phyloP scores from a whole-genome alignment of 2,888 invertebrate species.

The Epistrophe grossulariae region DNA sequence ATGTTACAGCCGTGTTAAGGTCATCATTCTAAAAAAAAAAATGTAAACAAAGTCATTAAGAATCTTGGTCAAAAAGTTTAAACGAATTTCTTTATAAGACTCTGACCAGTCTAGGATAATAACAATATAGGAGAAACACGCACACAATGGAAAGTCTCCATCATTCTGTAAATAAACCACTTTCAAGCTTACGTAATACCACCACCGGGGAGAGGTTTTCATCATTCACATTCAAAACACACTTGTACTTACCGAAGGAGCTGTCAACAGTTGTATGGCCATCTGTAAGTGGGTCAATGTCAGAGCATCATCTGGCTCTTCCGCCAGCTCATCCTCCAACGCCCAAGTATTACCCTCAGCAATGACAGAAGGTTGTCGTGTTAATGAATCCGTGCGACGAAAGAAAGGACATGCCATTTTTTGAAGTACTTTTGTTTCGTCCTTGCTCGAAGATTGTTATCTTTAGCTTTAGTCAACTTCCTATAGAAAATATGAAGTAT shows the following conservation, averaged over 20 bases:
- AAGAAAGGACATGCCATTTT: constrained; percentile 84
- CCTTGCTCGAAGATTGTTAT: constrained; percentile 36
- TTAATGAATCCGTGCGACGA: constrained; percentile 81
- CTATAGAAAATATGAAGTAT: not conserved
- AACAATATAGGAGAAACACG: not conserved
- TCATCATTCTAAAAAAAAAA: constrained; percentile 85
- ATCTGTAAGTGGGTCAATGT: constrained; percentile 90
- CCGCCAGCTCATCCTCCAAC: constrained; percentile 82
- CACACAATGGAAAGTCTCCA: not conserved
- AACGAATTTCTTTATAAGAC: constrained; percentile 3
- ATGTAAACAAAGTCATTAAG: constrained; percentile 47
- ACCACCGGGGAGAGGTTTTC: not conserved
- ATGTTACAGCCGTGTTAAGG: constrained; percentile 88
- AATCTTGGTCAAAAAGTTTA: not conserved
- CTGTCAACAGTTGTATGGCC: constrained; percentile 91
- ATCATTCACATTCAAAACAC: not conserved
- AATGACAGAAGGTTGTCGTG: constrained; percentile 82
- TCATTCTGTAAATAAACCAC: not conserved
- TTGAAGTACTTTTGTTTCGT: constrained; percentile 54
- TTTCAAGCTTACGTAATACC: constrained; percentile 25
- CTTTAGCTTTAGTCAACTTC: constrained; percentile 2
- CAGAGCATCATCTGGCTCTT: constrained; percentile 83
- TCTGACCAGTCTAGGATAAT: not conserved
- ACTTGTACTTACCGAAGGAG: constrained; percentile 89
- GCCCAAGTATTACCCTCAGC: constrained; percentile 81